Percentiles rank a stretch among this genome's conserved stretches.
Evolutionary conservation across 2,797 vertebrate genomes (phyloP).

Genomic region (Arnoldichthys spilopterus): DNA sequence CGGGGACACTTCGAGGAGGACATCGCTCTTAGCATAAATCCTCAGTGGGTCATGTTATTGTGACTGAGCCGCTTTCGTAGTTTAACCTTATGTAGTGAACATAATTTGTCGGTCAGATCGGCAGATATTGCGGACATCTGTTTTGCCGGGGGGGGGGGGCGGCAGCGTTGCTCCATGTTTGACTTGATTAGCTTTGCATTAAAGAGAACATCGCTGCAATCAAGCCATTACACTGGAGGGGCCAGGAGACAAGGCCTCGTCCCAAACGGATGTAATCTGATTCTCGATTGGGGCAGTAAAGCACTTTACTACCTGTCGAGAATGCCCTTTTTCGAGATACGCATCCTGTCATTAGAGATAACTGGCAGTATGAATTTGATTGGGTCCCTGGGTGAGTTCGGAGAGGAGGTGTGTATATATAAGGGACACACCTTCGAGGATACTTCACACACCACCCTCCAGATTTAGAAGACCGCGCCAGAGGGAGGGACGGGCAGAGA

Average conservation of each 20-base stretch:
- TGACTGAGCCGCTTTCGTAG: conserved; percentile 50
- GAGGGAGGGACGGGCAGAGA: conserved; percentile 11
- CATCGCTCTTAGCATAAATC: conserved; percentile 56
- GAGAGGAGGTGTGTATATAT: conserved; percentile 65
- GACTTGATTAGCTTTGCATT: conserved; percentile 64
- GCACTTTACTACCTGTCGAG: conserved; percentile 58
- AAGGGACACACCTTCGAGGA: conserved; percentile 15
- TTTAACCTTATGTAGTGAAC: conserved; percentile 58
- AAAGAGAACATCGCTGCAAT: conserved; percentile 61
- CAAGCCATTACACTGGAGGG: conserved; percentile 57
- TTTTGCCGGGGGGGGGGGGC: conserved; percentile 41
- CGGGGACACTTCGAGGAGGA: conserved; percentile 3
- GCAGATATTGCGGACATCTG: conserved; percentile 64
- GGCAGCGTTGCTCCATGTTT: conserved; percentile 55
- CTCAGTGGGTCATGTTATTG: conserved; percentile 67
- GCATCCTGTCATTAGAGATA: conserved; percentile 61
- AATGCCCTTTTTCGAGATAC: conserved; percentile 53
- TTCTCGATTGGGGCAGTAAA: conserved; percentile 68
- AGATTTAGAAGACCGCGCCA: conserved; percentile 5
- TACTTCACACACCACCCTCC: conserved; percentile 30
- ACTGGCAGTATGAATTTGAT: conserved; percentile 66
- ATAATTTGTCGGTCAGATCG: conserved; percentile 57
- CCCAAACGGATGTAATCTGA: conserved; percentile 66
- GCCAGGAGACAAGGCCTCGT: conserved; percentile 55
- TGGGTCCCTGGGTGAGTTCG: conserved; percentile 30